These are phyloP conservation scores for Polydrusus tereticollis DNA, from an alignment of 2,888 invertebrate genomes.

Conservation along the genomic window DNA sequence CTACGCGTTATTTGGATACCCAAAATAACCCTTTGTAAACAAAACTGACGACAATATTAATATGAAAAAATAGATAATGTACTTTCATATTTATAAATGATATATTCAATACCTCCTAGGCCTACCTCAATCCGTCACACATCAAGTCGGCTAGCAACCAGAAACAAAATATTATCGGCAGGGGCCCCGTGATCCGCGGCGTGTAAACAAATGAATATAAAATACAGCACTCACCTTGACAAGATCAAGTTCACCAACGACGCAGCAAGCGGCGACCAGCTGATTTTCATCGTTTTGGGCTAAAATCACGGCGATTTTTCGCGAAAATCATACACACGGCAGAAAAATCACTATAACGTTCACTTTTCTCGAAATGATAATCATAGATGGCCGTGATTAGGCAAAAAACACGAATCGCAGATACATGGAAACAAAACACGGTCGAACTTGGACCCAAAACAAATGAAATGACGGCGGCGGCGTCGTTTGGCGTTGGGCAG, in stretches of 20 bases:
- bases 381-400: slow-evolving; percentile 4
- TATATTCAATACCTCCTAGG: background rate
- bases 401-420: slow-evolving; percentile 21
- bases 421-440: slow-evolving; percentile 36
- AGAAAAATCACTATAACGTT: background rate
- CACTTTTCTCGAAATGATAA: background rate
- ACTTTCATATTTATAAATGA: background rate
- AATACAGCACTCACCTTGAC: slow-evolving; percentile 49
- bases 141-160: slow-evolving; percentile 22
- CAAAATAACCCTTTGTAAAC: background rate
- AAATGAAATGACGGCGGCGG: slow-evolving; percentile 43
- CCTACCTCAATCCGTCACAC: slow-evolving; percentile 15
- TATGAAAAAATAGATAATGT: background rate
- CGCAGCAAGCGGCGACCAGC: slow-evolving; percentile 40
- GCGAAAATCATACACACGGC: background rate
- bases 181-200: slow-evolving; percentile 36
- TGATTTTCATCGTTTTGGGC: slow-evolving; percentile 35
- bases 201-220: slow-evolving; percentile 45
- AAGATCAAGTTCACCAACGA: slow-evolving; percentile 47
- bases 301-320: slow-evolving; percentile 22
- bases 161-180: slow-evolving; percentile 31
- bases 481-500: slow-evolving; percentile 34
- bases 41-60: background rate
- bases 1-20: background rate
- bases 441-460: slow-evolving; percentile 43